Percentiles rank a stretch among this genome's conserved stretches.
Evolutionary conservation across 2,797 vertebrate genomes (phyloP).

Genomic region (Gadopsis marmoratus): DNA sequence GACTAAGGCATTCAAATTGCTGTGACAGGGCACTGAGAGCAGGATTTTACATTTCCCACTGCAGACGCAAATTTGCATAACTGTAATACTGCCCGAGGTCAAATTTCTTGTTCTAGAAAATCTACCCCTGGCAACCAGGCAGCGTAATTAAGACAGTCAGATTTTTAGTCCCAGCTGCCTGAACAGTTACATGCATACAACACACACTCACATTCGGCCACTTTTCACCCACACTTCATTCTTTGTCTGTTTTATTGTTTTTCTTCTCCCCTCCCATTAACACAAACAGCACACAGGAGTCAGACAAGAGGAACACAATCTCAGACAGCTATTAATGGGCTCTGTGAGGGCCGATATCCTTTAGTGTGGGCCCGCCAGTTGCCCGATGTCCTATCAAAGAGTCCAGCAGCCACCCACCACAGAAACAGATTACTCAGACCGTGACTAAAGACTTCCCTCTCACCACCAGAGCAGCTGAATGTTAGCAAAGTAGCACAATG

Average conservation of each 20-base stretch:
- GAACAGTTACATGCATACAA: conserved; percentile 39
- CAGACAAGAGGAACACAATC: conserved; percentile 24
- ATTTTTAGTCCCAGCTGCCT: conserved; percentile 58
- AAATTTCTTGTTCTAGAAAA: conserved; percentile 71
- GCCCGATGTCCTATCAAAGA: conserved; percentile 40
- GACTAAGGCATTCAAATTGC: conserved; percentile 56
- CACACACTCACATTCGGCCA: conserved; percentile 8
- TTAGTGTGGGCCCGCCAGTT: conserved; percentile 29
- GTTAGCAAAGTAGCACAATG: conserved; percentile 18
- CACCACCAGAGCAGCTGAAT: conserved; percentile 44
- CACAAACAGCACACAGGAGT: conserved; percentile 11
- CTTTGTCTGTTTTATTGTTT: neutral
- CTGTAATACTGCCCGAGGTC: conserved; percentile 74
- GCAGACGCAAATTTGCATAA: conserved; percentile 71
- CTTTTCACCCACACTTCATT: conserved; percentile 9
- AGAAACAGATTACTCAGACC: conserved; percentile 54
- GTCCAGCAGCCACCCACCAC: conserved; percentile 41
- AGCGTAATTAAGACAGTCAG: conserved; percentile 67
- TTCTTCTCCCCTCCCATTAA: conserved; percentile 18
- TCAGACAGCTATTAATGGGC: conserved; percentile 46
- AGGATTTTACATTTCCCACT: conserved; percentile 63
- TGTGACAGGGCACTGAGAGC: conserved; percentile 63
- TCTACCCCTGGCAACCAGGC: conserved; percentile 60
- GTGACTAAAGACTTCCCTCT: conserved; percentile 53
- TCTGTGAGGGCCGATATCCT: conserved; percentile 35